These are phyloP conservation scores for Solea solea DNA, from an alignment of 2,113 vertebrate genomes.

Conservation along the genomic window DNA sequence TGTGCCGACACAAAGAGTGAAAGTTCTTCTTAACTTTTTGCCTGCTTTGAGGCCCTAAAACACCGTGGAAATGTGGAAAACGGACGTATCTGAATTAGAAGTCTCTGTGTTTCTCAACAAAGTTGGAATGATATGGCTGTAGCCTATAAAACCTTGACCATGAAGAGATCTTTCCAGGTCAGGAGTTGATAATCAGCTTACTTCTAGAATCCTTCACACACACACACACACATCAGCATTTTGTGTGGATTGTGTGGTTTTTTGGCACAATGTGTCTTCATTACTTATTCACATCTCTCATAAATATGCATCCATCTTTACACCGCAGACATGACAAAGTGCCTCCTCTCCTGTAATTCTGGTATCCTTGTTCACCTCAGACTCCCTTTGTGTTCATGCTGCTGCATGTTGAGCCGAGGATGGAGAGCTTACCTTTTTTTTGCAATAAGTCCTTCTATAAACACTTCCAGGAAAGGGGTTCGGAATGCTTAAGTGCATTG, in stretches of 20 bases:
- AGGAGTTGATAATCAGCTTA: background rate
- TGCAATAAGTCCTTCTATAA: background rate
- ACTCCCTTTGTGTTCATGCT: slow-evolving; percentile 16
- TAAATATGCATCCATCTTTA: slow-evolving; percentile 25
- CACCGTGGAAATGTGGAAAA: no score
- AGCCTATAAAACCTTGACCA: background rate
- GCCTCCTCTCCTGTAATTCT: slow-evolving; percentile 15
- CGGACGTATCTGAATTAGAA: no score
- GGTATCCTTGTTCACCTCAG: slow-evolving; percentile 31
- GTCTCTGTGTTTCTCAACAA: no score
- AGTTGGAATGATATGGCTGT: no score
- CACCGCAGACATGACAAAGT: slow-evolving; percentile 15
- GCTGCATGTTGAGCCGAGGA: slow-evolving; percentile 7
- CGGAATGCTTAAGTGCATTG: background rate
- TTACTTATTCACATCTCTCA: slow-evolving; percentile 25
- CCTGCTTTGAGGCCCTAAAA: no score
- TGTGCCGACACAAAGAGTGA: no score
- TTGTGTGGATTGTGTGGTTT: background rate
- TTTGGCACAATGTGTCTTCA: background rate
- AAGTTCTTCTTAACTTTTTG: no score
- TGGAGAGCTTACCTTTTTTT: background rate
- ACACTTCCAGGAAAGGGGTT: background rate
- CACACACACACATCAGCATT: slow-evolving; percentile 2
- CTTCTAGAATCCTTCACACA: background rate
- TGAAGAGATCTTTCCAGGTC: background rate